phyloP scores from a whole-genome alignment of 2,888 invertebrate species.

The Steinernema carpocapsae region DNA sequence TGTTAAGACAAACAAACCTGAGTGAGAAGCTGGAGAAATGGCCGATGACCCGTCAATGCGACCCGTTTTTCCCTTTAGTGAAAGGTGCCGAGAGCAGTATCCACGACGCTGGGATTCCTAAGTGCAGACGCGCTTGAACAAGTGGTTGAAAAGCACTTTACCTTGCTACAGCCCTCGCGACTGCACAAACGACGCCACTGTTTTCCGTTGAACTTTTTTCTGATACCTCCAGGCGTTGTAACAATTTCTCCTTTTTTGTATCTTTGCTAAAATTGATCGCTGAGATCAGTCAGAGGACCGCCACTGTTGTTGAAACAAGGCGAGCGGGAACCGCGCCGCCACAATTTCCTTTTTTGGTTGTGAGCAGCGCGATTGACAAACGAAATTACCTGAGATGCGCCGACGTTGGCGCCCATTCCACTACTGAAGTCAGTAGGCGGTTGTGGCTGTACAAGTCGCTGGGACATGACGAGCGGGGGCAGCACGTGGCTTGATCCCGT shows the following conservation, averaged over 20 bases:
- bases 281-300: constrained; percentile 21
- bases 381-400: constrained; percentile 23
- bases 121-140: constrained; percentile 35
- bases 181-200: constrained; percentile 98
- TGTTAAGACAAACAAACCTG: background rate
- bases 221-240: constrained; percentile 88
- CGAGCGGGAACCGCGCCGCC: too few relatives aligned
- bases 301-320: background rate
- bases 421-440: background rate
- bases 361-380: background rate
- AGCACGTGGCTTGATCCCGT: background rate
- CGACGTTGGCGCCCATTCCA: background rate
- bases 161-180: constrained; percentile 77
- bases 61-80: constrained; percentile 75
- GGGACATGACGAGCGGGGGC: background rate
- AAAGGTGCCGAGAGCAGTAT: constrained; percentile 93
- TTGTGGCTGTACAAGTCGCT: background rate
- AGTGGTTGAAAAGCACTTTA: constrained; percentile 36
- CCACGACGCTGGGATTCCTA: constrained; percentile 92
- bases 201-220: constrained; percentile 99
- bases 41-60: constrained; percentile 45
- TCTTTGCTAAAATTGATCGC: constrained; percentile 13
- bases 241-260: constrained; percentile 80
- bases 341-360: background rate
- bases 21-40: constrained; percentile 43